Conservation (phyloP, 2,113 vertebrate genomes). For the Tinamus guttatus region DNA sequence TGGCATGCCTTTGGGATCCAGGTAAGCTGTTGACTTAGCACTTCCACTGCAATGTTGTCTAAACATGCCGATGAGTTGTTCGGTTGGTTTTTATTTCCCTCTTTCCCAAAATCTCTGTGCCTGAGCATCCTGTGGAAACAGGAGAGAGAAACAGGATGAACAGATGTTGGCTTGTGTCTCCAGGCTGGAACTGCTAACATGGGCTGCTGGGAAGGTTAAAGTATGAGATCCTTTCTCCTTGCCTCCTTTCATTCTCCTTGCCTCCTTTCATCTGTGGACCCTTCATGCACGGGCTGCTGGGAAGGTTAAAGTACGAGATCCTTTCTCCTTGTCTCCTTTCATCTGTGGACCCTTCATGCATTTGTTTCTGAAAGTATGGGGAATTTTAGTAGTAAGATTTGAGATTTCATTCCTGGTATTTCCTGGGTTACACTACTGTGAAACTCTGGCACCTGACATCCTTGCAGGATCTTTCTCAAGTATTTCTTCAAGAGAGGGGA, state of each 20-base stretch:
- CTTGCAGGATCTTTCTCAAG: not conserved
- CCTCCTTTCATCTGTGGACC: not conserved
- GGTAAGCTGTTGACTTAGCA: conserved; percentile 46
- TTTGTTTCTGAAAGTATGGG: not conserved
- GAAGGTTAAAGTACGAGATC: not conserved
- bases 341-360: not conserved
- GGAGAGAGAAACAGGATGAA: not conserved
- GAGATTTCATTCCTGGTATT: not conserved
- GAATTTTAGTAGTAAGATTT: not conserved
- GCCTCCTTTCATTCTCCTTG: not conserved
- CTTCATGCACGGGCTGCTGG: not conserved
- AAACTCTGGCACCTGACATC: not conserved
- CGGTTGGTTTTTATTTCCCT: not conserved
- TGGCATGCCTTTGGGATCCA: conserved; percentile 3
- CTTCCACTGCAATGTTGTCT: conserved; percentile 36
- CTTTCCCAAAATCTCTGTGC: conserved; percentile 12
- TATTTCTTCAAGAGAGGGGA: not conserved
- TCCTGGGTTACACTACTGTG: not conserved
- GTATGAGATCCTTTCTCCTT: not conserved
- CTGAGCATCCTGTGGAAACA: not conserved
- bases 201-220: not conserved
- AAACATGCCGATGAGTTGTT: conserved; percentile 23
- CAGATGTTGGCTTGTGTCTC: not conserved
- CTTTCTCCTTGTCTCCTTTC: not conserved
- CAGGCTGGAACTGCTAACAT: not conserved